A percentile compares a stretch with the other conserved stretches of the same genome.
Evolutionary conservation across 37 sponge, comb jelly and placozoan genomes (phyloP).

Genomic region (Hexactinellida sp.): DNA sequence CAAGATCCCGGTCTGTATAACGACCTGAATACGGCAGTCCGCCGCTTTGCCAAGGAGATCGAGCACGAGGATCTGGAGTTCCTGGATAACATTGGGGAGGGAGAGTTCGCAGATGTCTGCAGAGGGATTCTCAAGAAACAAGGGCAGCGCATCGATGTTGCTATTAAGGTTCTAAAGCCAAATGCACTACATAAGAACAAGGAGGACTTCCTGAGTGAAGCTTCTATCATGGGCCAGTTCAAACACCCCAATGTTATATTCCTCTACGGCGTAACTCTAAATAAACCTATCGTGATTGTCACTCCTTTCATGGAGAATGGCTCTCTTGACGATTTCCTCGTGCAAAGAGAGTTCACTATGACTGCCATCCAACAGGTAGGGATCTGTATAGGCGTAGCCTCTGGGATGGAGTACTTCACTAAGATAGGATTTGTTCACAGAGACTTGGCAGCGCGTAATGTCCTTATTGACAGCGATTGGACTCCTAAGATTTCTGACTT

Average conservation of each 20-base stretch:
- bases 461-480: background rate
- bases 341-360: background rate
- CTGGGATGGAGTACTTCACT: background rate
- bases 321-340: background rate
- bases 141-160: background rate
- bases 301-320: conserved; percentile 13
- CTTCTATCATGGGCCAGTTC: background rate
- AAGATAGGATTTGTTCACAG: conserved; percentile 7
- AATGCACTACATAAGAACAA: background rate
- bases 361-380: background rate
- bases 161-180: background rate
- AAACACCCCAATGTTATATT: conserved; percentile 3
- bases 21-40: background rate
- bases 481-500: conserved; percentile 27
- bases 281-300: background rate
- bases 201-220: background rate
- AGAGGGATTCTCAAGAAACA: background rate
- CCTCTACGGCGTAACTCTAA: background rate
- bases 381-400: background rate
- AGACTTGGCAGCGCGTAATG: background rate
- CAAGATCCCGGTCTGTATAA: background rate
- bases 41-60: background rate
- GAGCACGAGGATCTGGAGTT: background rate
- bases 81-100: background rate
- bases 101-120: conserved; percentile 7